phyloP scores from a whole-genome alignment of 53 echinoderm and acorn worm genomes.

The Pentamera pediparva region DNA sequence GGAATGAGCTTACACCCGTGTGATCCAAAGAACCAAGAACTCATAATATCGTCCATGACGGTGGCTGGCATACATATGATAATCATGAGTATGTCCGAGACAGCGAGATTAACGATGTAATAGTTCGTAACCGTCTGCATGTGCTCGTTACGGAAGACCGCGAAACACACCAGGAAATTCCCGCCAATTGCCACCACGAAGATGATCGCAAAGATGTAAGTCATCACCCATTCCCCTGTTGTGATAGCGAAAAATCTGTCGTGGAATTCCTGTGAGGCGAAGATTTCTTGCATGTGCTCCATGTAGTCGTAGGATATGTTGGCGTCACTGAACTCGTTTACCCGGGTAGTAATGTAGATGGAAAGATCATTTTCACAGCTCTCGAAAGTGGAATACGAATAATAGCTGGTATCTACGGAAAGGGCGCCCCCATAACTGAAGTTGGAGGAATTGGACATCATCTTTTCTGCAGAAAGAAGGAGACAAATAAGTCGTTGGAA shows the following conservation, averaged over 20 bases:
- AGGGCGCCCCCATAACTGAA: too few species aligned
- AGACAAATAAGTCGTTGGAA: too few species aligned
- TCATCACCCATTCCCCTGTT: constrained; percentile 61
- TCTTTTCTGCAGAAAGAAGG: too few species aligned
- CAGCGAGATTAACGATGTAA: constrained; percentile 84
- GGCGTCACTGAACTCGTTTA: too few species aligned
- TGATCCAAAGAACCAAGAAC: constrained; percentile 72
- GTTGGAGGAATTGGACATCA: too few species aligned
- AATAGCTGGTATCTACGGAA: too few species aligned
- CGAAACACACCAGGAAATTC: constrained; percentile 72
- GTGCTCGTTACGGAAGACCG: constrained; percentile 86
- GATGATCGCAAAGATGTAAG: constrained; percentile 51
- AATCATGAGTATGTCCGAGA: constrained; percentile 86
- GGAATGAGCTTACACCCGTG: constrained; percentile 62
- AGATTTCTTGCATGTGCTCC: background rate
- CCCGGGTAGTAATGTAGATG: too few species aligned
- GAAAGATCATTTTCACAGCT: too few species aligned
- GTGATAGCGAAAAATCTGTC: constrained; percentile 35
- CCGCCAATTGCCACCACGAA: constrained; percentile 73
- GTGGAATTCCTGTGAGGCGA: background rate
- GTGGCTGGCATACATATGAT: constrained; percentile 71
- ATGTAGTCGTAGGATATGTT: background rate
- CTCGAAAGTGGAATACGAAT: too few species aligned
- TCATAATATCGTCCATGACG: constrained; percentile 53
- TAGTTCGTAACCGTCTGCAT: constrained; percentile 93